Evolutionary conservation across 2,113 vertebrate genomes (phyloP).

Genomic region (Marmota monax): DNA sequence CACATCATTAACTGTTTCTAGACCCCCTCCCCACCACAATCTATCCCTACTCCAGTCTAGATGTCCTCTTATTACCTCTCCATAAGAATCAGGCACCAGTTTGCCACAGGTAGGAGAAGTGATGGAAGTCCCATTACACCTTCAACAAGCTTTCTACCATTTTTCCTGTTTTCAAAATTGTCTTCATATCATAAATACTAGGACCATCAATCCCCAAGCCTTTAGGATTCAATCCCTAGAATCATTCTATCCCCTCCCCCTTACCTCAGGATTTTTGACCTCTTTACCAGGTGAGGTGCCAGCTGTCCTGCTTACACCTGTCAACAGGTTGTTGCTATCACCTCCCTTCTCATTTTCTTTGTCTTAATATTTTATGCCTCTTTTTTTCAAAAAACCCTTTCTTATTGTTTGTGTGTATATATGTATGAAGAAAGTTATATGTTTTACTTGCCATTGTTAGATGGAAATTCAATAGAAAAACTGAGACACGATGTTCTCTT

Average conservation of each 20-base stretch:
- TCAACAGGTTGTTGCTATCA: neutral
- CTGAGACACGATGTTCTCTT: neutral
- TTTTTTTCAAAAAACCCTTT: neutral
- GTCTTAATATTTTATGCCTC: neutral
- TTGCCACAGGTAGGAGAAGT: neutral
- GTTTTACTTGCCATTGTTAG: neutral
- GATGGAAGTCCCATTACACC: neutral
- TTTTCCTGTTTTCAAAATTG: neutral
- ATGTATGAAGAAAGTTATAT: neutral
- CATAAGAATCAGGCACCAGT: neutral
- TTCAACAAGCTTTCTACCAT: neutral
- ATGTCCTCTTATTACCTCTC: neutral
- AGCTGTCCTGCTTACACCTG: neutral
- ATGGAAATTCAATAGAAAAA: neutral
- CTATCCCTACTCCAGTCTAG: neutral
- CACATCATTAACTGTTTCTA: neutral
- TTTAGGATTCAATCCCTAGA: neutral
- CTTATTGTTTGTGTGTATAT: neutral
- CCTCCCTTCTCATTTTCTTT: neutral
- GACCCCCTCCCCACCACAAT: rapidly evolving
- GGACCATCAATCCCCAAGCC: neutral
- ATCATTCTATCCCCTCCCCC: neutral
- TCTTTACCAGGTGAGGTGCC: neutral
- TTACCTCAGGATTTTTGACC: neutral
- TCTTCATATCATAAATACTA: neutral